Evolutionary conservation across 2,888 invertebrate species (phyloP), one percentile per base, ranked within the genome.

Genomic region (Glyphotaelius pellucidus): DNA sequence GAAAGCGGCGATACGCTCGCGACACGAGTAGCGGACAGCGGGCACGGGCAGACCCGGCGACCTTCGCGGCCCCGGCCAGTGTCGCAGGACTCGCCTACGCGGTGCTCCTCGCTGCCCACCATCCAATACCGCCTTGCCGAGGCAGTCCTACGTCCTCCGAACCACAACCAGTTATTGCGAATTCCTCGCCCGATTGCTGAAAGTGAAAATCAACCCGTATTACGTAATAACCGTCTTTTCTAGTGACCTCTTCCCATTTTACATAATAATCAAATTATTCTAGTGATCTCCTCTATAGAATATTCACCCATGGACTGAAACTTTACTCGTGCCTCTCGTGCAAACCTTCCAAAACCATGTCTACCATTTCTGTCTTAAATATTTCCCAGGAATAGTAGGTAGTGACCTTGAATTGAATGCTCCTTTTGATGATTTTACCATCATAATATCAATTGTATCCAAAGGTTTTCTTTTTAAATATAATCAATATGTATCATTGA

Each of bases 91-190:
- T 83, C 83, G 83, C 83, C 83, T 11, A 83, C 83, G 83, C 83
- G 25, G 25, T 15, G 32, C 83, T 35, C 25, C 83, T 83, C 83
- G 83, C 83, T 32, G 83, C 83, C 83, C 83, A 32, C 83, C 25
- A 32, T 25, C 83, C 32, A 31, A 83, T 83, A 7, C 9, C 35
- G 7, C 15, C 35, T 25, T 38, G 32, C 83, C 83, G 35, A 83
- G 25, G 83, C 9, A 67, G 67, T 67, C 67, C 25, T 67, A n/a
- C 67, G 25, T 67, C 67, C 67, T 67, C 67, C n/a, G 67, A 67
- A n/a, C 25, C 67, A 67, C 35, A 83, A 83, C 83, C 83, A 83
- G 83, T 83, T 83, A 35, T 35, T 83, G 35, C 83, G 35, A 83
- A 83, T 83, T 83, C 35, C 83, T 83, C 35, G 83, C 83, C 25